Evolutionary conservation across 2,113 vertebrate species (phyloP).

Genomic region (Tetrax tetrax): DNA sequence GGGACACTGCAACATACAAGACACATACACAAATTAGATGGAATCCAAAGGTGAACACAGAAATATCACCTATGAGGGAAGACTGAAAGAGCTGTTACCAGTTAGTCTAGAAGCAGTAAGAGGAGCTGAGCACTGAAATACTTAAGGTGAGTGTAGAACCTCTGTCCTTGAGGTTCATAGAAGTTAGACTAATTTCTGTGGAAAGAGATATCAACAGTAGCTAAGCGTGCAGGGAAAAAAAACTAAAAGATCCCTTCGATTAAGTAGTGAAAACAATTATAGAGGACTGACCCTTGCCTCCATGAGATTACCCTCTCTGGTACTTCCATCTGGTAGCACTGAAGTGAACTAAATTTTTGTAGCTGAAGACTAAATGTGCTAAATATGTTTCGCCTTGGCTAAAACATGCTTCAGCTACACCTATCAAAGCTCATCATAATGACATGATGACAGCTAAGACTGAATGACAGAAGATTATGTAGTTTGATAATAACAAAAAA

Average conservation of each 20-base stretch:
- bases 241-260: neutral
- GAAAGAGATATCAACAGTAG: neutral
- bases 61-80: neutral
- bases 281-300: neutral
- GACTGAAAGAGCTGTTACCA: neutral
- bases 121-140: neutral
- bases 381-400: neutral
- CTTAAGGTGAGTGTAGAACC: neutral
- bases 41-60: neutral
- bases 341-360: neutral
- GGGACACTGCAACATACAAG: neutral
- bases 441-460: neutral
- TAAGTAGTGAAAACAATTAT: neutral
- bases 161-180: neutral
- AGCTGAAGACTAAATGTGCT: neutral
- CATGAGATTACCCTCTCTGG: neutral
- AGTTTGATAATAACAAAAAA: neutral
- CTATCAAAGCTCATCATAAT: neutral
- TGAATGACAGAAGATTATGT: neutral
- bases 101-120: neutral
- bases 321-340: neutral
- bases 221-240: neutral
- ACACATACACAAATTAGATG: neutral
- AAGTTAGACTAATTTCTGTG: neutral
- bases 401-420: neutral